A percentile compares a stretch with the other conserved stretches of the same genome.
Evolutionary conservation across 2,888 invertebrate species (phyloP).

Genomic region (Oligia fasciuncula): DNA sequence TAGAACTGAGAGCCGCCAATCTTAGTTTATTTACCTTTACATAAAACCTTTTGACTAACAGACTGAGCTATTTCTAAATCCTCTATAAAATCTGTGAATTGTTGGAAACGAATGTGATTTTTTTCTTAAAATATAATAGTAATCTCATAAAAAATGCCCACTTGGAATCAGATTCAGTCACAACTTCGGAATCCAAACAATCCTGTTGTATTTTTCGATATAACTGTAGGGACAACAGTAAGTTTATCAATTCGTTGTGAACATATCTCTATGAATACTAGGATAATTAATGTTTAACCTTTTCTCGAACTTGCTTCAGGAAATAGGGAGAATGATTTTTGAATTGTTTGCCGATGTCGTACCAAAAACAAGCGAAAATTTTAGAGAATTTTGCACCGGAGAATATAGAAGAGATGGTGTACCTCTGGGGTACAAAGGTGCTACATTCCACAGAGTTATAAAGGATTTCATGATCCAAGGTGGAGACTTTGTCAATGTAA

Average conservation of each 20-base stretch:
- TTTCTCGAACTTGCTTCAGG: constrained; percentile 87
- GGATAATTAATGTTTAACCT: background rate
- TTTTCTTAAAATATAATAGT: background rate
- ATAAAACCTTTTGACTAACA: background rate
- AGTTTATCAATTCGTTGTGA: constrained; percentile 40
- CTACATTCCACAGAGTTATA: constrained; percentile 99
- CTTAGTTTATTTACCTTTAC: background rate
- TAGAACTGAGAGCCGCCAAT: constrained; percentile 1
- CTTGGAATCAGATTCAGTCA: constrained; percentile 98
- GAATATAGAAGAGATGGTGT: constrained; percentile 99
- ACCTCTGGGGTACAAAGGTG: constrained; percentile 98
- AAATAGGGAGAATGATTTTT: constrained; percentile 99
- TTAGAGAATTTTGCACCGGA: constrained; percentile 99
- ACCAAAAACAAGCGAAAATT: constrained; percentile 99
- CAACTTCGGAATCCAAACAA: constrained; percentile 97
- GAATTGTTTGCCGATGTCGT: constrained; percentile 99
- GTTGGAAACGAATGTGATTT: background rate
- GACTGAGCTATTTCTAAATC: background rate
- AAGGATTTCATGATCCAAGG: constrained; percentile 99
- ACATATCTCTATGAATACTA: background rate
- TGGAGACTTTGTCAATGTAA: constrained; percentile 99
- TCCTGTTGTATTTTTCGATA: constrained; percentile 99
- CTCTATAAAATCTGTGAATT: background rate
- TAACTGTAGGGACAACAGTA: constrained; percentile 98
- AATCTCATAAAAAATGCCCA: constrained; percentile 92